phyloP scores from a whole-genome alignment of 2,888 invertebrate species.

The Noctua comes region DNA sequence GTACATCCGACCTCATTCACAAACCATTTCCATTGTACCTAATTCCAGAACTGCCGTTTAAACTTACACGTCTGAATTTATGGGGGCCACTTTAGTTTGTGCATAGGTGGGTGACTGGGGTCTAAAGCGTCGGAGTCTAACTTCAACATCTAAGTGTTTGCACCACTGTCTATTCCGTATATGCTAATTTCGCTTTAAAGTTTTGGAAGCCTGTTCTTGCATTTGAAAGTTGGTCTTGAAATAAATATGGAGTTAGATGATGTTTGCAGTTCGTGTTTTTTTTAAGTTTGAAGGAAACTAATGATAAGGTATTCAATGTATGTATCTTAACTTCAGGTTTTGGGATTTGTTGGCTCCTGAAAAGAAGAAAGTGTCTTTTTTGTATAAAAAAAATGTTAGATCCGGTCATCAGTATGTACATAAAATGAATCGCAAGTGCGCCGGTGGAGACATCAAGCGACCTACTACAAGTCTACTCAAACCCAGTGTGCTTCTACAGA shows the following conservation, averaged over 20 bases:
- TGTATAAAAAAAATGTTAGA: too few relatives aligned
- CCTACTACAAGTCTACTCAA: too few relatives aligned
- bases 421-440: too few relatives aligned
- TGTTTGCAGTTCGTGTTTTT: not conserved
- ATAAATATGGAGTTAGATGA: conserved; percentile 45
- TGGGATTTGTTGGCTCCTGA: not conserved
- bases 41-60: conserved; percentile 76
- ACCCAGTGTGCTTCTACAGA: too few relatives aligned
- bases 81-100: conserved; percentile 83
- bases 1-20: not conserved
- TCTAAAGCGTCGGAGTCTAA: conserved; percentile 60
- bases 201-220: conserved; percentile 41
- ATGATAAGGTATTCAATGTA: not conserved
- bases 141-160: conserved; percentile 65
- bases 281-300: not conserved
- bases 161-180: conserved; percentile 57
- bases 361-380: not conserved
- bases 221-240: conserved; percentile 39
- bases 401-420: too few relatives aligned
- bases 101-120: conserved; percentile 79
- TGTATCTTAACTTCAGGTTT: not conserved
- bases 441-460: too few relatives aligned
- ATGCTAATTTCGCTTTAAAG: conserved; percentile 62
- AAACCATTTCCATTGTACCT: conserved; percentile 68
- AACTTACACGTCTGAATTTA: conserved; percentile 87